Conservation (phyloP, 2,113 vertebrate genomes). For the Psephotus haematonotus region DNA sequence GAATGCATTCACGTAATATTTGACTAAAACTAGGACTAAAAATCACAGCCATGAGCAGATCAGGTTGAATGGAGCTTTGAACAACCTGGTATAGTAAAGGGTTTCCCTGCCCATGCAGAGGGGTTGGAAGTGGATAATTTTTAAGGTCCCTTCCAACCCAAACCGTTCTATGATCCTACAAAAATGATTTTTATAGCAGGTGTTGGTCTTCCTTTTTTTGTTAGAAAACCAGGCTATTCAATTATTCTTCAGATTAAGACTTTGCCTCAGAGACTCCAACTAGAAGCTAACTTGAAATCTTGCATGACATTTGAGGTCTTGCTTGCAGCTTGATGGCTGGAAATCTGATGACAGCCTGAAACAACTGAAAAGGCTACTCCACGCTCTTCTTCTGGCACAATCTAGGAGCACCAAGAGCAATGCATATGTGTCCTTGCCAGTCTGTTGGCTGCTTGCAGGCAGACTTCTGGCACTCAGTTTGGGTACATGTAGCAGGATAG, state of each 20-base stretch:
- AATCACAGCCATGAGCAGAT: not conserved
- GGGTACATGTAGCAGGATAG: not conserved
- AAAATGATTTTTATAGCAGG: not conserved
- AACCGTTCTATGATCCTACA: not conserved
- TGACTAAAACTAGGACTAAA: not conserved
- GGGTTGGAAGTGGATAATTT: not conserved
- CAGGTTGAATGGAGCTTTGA: not conserved
- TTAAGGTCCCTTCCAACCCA: not conserved
- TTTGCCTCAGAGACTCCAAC: not conserved
- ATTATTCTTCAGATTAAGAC: not conserved
- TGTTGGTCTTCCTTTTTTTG: not conserved
- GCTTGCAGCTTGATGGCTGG: constrained; percentile 8
- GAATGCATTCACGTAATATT: not conserved
- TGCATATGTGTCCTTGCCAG: not conserved
- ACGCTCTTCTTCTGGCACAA: not conserved
- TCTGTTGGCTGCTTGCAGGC: not conserved
- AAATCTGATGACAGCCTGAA: not conserved
- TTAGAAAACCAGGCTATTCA: not conserved
- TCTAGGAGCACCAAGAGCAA: not conserved
- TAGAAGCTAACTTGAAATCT: constrained; percentile 27
- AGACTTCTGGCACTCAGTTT: not conserved
- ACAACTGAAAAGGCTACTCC: not conserved
- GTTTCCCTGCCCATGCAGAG: not conserved
- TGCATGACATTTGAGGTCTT: not conserved
- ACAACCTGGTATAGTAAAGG: not conserved